Evolutionary conservation across 2,113 vertebrate genomes (phyloP).

Genomic region (Charina bottae): DNA sequence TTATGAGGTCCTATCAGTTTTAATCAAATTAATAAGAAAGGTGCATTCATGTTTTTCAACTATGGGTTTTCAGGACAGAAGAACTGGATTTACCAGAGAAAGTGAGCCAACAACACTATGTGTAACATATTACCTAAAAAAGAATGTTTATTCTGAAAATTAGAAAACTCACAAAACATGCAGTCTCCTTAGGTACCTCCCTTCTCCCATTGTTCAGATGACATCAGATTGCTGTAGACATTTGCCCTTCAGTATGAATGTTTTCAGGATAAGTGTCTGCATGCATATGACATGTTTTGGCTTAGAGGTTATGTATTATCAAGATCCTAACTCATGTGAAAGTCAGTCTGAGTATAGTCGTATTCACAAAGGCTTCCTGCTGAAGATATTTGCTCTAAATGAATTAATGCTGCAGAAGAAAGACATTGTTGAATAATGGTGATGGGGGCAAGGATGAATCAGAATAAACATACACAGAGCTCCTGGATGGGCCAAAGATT

Average conservation of each 20-base stretch:
- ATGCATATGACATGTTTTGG: background rate
- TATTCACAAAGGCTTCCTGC: background rate
- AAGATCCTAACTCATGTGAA: background rate
- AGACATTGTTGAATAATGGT: background rate
- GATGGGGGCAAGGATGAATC: background rate
- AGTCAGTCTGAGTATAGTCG: background rate
- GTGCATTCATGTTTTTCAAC: background rate
- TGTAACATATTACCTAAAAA: background rate
- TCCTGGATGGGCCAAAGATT: background rate
- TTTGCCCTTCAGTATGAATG: background rate
- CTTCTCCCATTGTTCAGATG: background rate
- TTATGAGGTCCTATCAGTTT: background rate
- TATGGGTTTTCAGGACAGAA: background rate
- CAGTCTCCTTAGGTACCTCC: background rate
- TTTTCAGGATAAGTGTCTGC: background rate
- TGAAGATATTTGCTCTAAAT: background rate
- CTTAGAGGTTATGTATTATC: background rate
- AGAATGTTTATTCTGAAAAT: background rate
- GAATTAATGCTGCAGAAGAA: background rate
- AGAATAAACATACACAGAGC: background rate
- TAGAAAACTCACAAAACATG: background rate
- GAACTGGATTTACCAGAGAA: background rate
- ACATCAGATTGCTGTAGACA: background rate
- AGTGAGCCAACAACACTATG: background rate
- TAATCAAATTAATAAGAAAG: background rate